Evolutionary conservation across 1,140 invertebrate species (phyloP).

Genomic region (Zophobas atratus): DNA sequence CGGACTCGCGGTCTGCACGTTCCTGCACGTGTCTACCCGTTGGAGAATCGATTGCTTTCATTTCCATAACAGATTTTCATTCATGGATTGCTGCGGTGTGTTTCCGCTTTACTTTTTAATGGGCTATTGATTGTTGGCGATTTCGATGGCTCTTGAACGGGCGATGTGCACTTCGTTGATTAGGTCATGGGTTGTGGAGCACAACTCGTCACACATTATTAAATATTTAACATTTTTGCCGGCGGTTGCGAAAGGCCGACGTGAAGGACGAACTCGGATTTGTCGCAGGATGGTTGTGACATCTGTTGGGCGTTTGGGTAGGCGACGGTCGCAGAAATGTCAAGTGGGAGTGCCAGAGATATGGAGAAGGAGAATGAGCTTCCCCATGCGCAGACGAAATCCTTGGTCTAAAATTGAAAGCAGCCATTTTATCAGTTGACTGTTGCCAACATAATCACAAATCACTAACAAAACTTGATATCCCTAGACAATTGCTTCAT

Average conservation of each 20-base stretch:
- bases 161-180: background rate
- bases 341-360: constrained; percentile 7
- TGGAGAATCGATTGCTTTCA: constrained; percentile 15
- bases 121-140: background rate
- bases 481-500: no score
- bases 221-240: constrained; percentile 34
- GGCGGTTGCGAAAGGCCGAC: constrained; percentile 18
- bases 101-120: background rate
- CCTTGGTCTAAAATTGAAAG: no score
- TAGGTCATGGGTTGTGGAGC: background rate
- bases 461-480: no score
- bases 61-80: constrained; percentile 1
- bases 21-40: background rate
- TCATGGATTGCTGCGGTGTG: background rate
- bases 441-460: no score
- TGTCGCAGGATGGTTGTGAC: constrained; percentile 24
- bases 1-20: background rate
- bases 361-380: no score
- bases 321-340: background rate
- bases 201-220: constrained; percentile 11
- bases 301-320: constrained; percentile 12
- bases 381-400: no score
- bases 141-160: background rate
- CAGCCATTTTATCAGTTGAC: no score
- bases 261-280: constrained; percentile 29